A percentile compares a stretch with the other conserved stretches of the same genome.
These are phyloP conservation scores for Sebastes paucispinis DNA, from an alignment of 2,797 vertebrate genomes.

Conservation along the genomic window DNA sequence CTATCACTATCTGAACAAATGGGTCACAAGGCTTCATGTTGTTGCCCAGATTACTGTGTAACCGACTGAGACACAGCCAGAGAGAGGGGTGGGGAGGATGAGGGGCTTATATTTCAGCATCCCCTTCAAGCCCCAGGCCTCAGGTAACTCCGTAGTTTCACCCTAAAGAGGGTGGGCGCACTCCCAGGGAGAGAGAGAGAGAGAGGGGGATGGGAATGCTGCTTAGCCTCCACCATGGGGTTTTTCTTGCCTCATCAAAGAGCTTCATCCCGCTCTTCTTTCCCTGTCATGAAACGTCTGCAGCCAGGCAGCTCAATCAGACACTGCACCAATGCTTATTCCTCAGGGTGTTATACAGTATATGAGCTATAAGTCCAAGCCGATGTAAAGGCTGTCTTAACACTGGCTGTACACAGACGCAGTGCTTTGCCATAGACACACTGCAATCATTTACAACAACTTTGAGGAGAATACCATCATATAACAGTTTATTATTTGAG, in stretches of 20 bases:
- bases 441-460: conserved; percentile 32
- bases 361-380: conserved; percentile 53
- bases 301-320: conserved; percentile 62
- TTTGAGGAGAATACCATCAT: conserved; percentile 26
- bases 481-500: conserved; percentile 16
- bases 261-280: conserved; percentile 46
- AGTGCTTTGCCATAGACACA: conserved; percentile 6
- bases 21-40: conserved; percentile 63
- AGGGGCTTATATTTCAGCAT: conserved; percentile 7
- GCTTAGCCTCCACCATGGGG: conserved; percentile 41
- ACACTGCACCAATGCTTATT: conserved; percentile 58
- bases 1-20: conserved; percentile 64
- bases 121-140: conserved; percentile 37
- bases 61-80: conserved; percentile 52
- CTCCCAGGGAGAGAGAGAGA: conserved; percentile 18
- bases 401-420: conserved; percentile 38
- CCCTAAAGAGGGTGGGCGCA: conserved; percentile 50
- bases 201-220: conserved; percentile 29
- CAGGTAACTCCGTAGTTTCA: conserved; percentile 55
- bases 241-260: conserved; percentile 66
- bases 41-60: conserved; percentile 61
- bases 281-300: conserved; percentile 50
- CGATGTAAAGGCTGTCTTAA: conserved; percentile 59
- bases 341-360: conserved; percentile 62
- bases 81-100: not conserved